Base-by-base conservation (phyloP, 2,113 vertebrate species). In the Salvelinus alpinus region DNA sequence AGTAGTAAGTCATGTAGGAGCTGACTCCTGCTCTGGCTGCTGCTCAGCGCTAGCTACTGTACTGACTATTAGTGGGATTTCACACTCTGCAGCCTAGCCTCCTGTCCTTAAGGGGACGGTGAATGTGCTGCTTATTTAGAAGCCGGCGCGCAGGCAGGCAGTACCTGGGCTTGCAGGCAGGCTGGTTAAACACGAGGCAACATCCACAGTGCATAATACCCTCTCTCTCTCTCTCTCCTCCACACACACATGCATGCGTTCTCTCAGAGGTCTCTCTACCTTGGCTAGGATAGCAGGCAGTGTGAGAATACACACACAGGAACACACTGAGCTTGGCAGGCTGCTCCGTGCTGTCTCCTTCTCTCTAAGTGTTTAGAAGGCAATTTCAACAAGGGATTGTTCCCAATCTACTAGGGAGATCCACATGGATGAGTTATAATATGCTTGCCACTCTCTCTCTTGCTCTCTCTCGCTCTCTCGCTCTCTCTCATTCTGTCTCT, bases 191-290 rank as follows among this genome's bases (percentile, higher is more conserved):
- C 91, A 92, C 82, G 84, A 93, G 92, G 91, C 91, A 93, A 92
- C 91, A 94, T 94, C 91, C 91, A 93, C 87, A 89, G 90, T 91
- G 92, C 91, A 94, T 93, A 93, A 93, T 92, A 91, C 91, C 90
- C 86, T 34, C 88, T 34, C 85, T 84, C 79, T 54, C 65, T 18
- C 59, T 44, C 72, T 79, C 86, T 83, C 72, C 25, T 25, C 25
- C 82, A 76, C 86, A 83, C 79, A 82, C 84, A 66, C 74, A 67
- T 76, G 67, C 88, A 84, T 70, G 83, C 86, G 64, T 86, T 86
- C 81, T 83, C 85, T 90, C 93, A 92, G 84, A 90, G 88, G 89
- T 91, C 81, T 91, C 89, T 90, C 81, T 93, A 94, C 91, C 94
- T 94, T 88, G 87, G 91, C 88, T 85, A 74, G 90, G 88, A 90